Evolutionary conservation across 2,797 vertebrate species (phyloP).

Genomic region (Labroides dimidiatus): DNA sequence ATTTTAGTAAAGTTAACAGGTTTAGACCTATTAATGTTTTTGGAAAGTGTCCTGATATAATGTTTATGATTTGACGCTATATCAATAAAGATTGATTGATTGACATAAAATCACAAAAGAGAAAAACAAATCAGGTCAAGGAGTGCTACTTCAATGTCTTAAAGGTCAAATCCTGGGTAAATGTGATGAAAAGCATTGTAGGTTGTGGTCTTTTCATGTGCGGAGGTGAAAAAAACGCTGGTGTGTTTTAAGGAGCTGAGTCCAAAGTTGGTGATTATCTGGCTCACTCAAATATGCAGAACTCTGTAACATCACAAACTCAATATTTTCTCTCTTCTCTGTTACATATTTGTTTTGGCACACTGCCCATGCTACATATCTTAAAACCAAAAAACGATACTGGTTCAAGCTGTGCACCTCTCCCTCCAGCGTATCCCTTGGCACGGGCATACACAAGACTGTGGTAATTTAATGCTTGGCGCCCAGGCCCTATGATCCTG

Average conservation of each 20-base stretch:
- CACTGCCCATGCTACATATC: conserved; percentile 32
- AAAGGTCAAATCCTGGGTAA: neutral
- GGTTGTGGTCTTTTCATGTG: neutral
- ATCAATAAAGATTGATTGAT: no score
- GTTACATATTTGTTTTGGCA: conserved; percentile 54
- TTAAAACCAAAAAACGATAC: conserved; percentile 47
- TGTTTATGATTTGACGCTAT: no score
- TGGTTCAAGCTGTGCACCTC: conserved; percentile 40
- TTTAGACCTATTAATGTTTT: no score
- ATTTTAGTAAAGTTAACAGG: no score
- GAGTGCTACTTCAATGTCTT: neutral
- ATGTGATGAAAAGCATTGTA: neutral
- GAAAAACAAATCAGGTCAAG: no score
- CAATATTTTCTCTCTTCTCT: conserved; percentile 19
- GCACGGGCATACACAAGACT: conserved; percentile 59
- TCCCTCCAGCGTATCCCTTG: conserved; percentile 62
- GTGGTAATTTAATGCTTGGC: conserved; percentile 75
- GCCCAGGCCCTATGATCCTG: conserved; percentile 73
- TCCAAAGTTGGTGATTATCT: conserved; percentile 2
- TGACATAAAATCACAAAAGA: no score
- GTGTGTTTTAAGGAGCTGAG: neutral
- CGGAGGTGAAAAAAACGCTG: neutral
- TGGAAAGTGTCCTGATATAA: no score
- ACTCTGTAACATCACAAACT: conserved; percentile 3
- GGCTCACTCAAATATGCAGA: conserved; percentile 12